These are phyloP conservation scores for Cebidichthys violaceus DNA, from an alignment of 2,113 vertebrate genomes.

Conservation along the genomic window DNA sequence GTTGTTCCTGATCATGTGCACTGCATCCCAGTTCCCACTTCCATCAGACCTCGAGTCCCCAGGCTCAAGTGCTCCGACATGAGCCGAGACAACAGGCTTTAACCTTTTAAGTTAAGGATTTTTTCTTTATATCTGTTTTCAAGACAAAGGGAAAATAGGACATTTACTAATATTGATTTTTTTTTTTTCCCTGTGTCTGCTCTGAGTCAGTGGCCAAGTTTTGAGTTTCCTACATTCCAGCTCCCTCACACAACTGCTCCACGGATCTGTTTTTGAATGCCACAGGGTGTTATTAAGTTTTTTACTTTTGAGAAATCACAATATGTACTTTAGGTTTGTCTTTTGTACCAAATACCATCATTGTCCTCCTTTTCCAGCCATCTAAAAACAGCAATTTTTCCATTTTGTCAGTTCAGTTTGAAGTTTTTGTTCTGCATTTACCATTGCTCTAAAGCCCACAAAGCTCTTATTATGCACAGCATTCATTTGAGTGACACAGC, in stretches of 20 bases:
- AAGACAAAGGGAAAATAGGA: conserved; percentile 66
- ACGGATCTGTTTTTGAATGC: conserved; percentile 52
- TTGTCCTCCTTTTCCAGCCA: background rate
- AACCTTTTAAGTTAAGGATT: conserved; percentile 70
- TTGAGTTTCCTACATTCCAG: conserved; percentile 61
- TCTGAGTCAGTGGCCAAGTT: conserved; percentile 67
- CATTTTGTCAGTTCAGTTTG: conserved; percentile 22
- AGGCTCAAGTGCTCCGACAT: conserved; percentile 62
- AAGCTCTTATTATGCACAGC: conserved; percentile 54
- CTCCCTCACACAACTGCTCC: conserved; percentile 55
- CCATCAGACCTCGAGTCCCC: conserved; percentile 60
- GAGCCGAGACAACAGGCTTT: conserved; percentile 63
- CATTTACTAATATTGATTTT: conserved; percentile 78
- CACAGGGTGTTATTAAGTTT: conserved; percentile 58
- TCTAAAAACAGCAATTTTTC: conserved; percentile 20
- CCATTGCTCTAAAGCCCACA: conserved; percentile 35
- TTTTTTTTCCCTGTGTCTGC: conserved; percentile 42
- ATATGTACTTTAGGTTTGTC: conserved; percentile 46
- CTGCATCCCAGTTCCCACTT: conserved; percentile 55
- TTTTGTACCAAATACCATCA: conserved; percentile 34
- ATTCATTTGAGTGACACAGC: conserved; percentile 69
- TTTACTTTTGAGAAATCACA: conserved; percentile 60
- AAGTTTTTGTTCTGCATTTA: conserved; percentile 44
- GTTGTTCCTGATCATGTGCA: conserved; percentile 68
- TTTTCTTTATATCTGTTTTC: conserved; percentile 54